Base-by-base conservation (phyloP, 1,140 invertebrate genomes). In the Sitobion miscanthi region DNA sequence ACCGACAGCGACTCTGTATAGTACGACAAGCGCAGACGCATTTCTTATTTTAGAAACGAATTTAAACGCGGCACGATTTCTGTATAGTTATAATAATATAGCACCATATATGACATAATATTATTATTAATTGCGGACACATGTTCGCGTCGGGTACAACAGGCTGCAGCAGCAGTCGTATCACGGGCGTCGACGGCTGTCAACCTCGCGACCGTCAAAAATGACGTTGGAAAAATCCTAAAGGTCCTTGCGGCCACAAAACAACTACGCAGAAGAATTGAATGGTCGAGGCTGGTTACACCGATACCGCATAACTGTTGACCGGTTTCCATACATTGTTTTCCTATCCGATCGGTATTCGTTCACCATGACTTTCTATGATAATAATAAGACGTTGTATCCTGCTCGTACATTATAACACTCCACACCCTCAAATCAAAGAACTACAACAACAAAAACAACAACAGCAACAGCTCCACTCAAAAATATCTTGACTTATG, bases 21-120 rank as follows among this genome's bases (percentile, higher is more conserved):
- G 21, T 62, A 45, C 52, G 23, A 62, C 49, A 52, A 52, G 49
- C 49, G 54, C 23, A 25, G 35, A 62, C 54, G 6, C 54, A 62
- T 90, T 90, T 90, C 88, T 42, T 90, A 90, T 90, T 90, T 90
- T 90, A 21, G 88, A 90, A 90, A 90, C 54, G 14, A 52, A 90
- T 62, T 90, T 90, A 62, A 45, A 90, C n/a, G 23, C n/a, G 52
- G 88, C 35, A 62, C 54, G 88, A 62, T 90, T 90, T 90, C 45
- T 45, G 88, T 90, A 38, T 38, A 38, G 7, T 9, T 38, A 83
- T 42, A 38, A 23, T 62, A 62, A 62, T 62, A 62, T 54, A 62
- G 20, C 54, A 62, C 54, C 54, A 45, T 45, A 62, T 62, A 62
- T 62, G 88, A 62, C 88, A 90, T 90, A 90, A 90, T 62, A 90